Percentiles rank a stretch among this genome's conserved stretches.
These are phyloP conservation scores for Drosophila asahinai DNA, from an alignment of 1,140 invertebrate genomes.

Conservation along the genomic window DNA sequence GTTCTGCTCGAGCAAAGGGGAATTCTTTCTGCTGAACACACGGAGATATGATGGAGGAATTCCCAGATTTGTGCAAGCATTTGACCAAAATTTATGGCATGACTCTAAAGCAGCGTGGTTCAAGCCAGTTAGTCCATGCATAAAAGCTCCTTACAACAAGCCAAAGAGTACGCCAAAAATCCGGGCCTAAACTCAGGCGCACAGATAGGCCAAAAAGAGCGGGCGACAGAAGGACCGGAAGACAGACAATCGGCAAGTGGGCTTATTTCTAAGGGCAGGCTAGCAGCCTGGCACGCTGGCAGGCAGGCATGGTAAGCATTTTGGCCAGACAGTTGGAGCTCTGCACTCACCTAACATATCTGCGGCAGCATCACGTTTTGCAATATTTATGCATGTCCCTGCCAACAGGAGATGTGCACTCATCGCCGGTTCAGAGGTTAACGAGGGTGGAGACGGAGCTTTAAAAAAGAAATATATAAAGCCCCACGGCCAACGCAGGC, in stretches of 20 bases:
- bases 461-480: conserved; percentile 8
- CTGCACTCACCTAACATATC: conserved; percentile 70
- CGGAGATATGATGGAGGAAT: conserved; percentile 3
- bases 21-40: neutral
- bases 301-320: conserved; percentile 54
- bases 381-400: conserved; percentile 77
- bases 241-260: conserved; percentile 60
- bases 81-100: conserved; percentile 34
- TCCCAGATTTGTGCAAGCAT: conserved; percentile 28
- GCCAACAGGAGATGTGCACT: conserved; percentile 51
- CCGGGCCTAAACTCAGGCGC: conserved; percentile 27
- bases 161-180: conserved; percentile 56
- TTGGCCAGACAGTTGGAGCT: conserved; percentile 53
- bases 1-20: neutral
- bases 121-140: conserved; percentile 60
- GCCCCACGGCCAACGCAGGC: neutral
- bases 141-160: conserved; percentile 59
- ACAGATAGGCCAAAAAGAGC: conserved; percentile 18
- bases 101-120: conserved; percentile 19
- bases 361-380: conserved; percentile 70
- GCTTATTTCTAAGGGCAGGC: conserved; percentile 66
- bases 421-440: conserved; percentile 17
- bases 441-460: conserved; percentile 5
- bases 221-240: conserved; percentile 11
- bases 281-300: neutral